A percentile compares a stretch with the other conserved stretches of the same genome.
Conservation (phyloP, 2,113 vertebrate species). For the Cyprinus carpio region DNA sequence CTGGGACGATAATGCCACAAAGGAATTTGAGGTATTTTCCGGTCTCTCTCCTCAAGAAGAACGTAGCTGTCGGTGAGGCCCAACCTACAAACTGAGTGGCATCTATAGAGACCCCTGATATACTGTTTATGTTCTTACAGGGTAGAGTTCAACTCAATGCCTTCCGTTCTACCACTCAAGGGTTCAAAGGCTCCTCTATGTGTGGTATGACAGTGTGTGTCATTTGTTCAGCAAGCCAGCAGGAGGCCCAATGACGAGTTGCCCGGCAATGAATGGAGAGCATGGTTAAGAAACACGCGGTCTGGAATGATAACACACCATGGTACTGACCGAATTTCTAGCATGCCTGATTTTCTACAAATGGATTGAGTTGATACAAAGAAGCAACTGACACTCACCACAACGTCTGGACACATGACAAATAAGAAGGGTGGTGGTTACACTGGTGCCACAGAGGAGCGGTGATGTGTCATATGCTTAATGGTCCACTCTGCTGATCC, state of each 20-base stretch:
- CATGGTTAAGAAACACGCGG: background rate
- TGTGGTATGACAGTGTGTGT: conserved; percentile 6
- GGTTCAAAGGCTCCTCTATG: conserved; percentile 6
- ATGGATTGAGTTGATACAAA: conserved; percentile 20
- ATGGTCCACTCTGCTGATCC: background rate
- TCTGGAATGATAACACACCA: conserved; percentile 3
- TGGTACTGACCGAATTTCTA: conserved; percentile 22
- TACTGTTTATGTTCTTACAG: conserved; percentile 66
- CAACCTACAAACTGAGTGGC: conserved; percentile 23
- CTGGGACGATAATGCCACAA: conserved; percentile 65
- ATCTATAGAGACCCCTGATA: conserved; percentile 63
- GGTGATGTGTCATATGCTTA: conserved; percentile 38
- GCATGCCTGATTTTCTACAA: conserved; percentile 36
- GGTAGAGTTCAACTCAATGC: conserved; percentile 54
- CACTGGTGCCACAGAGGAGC: background rate
- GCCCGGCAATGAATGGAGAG: background rate
- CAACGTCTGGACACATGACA: conserved; percentile 22
- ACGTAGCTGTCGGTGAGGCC: conserved; percentile 9
- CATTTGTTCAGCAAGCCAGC: conserved; percentile 19
- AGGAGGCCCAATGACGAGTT: conserved; percentile 9
- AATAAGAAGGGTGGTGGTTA: background rate
- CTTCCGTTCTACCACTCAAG: conserved; percentile 63
- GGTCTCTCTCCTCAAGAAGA: conserved; percentile 40
- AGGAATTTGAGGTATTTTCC: conserved; percentile 75
- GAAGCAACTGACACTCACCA: conserved; percentile 26